Evolutionary conservation across 2,797 vertebrate species (phyloP).

Genomic region (Hippoglossus hippoglossus): DNA sequence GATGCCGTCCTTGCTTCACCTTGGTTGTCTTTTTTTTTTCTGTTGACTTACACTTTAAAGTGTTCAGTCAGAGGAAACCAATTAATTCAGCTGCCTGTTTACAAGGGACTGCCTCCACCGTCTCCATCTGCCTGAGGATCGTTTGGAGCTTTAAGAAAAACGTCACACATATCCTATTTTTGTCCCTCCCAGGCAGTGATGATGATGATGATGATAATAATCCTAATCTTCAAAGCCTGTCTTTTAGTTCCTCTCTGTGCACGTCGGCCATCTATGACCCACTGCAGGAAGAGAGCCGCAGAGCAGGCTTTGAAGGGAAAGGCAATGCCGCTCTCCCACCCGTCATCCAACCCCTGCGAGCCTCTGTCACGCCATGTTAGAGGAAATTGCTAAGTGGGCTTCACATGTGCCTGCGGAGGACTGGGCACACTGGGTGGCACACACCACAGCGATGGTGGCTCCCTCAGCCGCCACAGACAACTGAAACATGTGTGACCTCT

Average conservation of each 20-base stretch:
- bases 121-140: constrained; percentile 48
- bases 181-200: constrained; percentile 35
- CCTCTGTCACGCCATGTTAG: constrained; percentile 71
- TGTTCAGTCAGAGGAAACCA: constrained; percentile 29
- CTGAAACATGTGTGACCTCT: constrained; percentile 62
- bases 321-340: constrained; percentile 13
- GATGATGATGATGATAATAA: constrained; percentile 35
- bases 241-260: constrained; percentile 27
- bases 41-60: constrained; percentile 16
- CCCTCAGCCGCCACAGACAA: constrained; percentile 27
- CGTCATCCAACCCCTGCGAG: constrained; percentile 42
- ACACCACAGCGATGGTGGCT: constrained; percentile 28
- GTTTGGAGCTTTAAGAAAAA: constrained; percentile 42
- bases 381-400: constrained; percentile 74
- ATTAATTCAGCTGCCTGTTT: constrained; percentile 42
- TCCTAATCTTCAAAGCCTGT: constrained; percentile 59
- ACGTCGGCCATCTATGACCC: constrained; percentile 37
- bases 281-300: constrained; percentile 29
- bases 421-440: constrained; percentile 57
- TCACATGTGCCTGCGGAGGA: constrained; percentile 62
- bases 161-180: constrained; percentile 15
- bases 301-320: constrained; percentile 40
- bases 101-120: constrained; percentile 28
- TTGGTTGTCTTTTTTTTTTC: constrained; percentile 19
- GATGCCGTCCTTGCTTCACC: constrained; percentile 21